Percentiles rank a stretch among this genome's conserved stretches.
phyloP scores from a whole-genome alignment of 2,113 vertebrate species.

The Anolis carolinensis region DNA sequence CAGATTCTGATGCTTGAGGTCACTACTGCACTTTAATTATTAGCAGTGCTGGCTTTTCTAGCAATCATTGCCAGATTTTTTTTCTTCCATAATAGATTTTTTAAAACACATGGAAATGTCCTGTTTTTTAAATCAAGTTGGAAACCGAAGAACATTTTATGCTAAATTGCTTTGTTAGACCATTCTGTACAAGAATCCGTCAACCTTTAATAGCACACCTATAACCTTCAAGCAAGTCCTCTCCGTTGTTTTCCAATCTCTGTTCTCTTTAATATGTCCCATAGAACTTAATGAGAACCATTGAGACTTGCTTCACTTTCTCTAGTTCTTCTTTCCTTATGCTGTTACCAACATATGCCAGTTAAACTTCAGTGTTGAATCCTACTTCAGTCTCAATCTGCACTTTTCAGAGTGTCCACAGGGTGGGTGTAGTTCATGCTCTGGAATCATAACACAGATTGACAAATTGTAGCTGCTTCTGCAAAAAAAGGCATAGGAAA shows the following conservation, averaged over 20 bases:
- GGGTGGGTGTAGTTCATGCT: too few species aligned
- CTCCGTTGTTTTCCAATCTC: neutral
- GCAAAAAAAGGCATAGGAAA: too few species aligned
- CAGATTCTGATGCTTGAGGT: neutral
- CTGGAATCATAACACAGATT: too few species aligned
- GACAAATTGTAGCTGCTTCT: too few species aligned
- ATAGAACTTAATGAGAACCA: neutral
- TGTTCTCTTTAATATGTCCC: neutral
- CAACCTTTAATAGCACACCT: too few species aligned
- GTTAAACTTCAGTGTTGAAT: neutral
- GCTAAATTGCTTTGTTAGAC: too few species aligned
- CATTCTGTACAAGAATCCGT: too few species aligned
- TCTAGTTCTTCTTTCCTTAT: neutral
- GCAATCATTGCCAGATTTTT: too few species aligned
- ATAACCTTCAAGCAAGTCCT: neutral
- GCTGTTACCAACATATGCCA: neutral
- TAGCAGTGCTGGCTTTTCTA: neutral
- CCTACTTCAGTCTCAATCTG: too few species aligned
- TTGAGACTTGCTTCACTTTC: neutral
- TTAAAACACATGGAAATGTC: neutral
- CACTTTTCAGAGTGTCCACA: too few species aligned
- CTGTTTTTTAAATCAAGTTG: neutral
- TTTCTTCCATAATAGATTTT: neutral
- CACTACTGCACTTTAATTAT: neutral
- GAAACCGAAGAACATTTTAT: too few species aligned